Evolutionary conservation across 2,113 vertebrate genomes (phyloP).

Genomic region (Vulpes ferrilata): DNA sequence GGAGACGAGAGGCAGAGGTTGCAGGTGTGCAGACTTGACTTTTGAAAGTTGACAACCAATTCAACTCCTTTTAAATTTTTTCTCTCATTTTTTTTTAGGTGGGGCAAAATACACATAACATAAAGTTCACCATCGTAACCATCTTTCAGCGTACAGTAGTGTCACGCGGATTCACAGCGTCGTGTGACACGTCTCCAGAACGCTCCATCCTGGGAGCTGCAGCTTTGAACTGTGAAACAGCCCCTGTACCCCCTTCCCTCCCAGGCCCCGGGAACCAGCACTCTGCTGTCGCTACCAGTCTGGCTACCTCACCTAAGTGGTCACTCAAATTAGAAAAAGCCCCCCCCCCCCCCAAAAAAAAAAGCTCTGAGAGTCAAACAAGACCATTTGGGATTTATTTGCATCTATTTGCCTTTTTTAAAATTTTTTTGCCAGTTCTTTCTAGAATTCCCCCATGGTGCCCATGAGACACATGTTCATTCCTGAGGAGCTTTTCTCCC

Average conservation of each 20-base stretch:
- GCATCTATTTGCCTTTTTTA: no score
- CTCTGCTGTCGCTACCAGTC: neutral
- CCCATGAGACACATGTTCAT: neutral
- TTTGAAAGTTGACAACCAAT: neutral
- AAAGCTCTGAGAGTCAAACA: neutral
- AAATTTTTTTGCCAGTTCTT: neutral
- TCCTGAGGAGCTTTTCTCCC: neutral
- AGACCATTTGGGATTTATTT: neutral
- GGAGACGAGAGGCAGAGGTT: neutral
- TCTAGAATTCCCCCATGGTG: neutral
- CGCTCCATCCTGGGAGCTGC: neutral
- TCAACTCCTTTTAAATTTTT: neutral
- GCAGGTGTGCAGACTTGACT: neutral
- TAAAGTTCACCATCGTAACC: neutral
- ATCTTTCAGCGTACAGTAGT: neutral
- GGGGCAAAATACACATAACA: neutral
- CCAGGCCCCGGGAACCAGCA: neutral
- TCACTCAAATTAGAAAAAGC: neutral
- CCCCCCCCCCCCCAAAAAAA: no score
- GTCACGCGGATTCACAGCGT: neutral
- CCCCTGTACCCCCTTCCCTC: neutral
- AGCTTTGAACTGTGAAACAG: neutral
- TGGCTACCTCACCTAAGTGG: neutral
- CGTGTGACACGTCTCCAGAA: no score
- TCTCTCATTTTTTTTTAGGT: neutral